Conservation (phyloP, 2,888 invertebrate genomes). For the Odontothrips loti region DNA sequence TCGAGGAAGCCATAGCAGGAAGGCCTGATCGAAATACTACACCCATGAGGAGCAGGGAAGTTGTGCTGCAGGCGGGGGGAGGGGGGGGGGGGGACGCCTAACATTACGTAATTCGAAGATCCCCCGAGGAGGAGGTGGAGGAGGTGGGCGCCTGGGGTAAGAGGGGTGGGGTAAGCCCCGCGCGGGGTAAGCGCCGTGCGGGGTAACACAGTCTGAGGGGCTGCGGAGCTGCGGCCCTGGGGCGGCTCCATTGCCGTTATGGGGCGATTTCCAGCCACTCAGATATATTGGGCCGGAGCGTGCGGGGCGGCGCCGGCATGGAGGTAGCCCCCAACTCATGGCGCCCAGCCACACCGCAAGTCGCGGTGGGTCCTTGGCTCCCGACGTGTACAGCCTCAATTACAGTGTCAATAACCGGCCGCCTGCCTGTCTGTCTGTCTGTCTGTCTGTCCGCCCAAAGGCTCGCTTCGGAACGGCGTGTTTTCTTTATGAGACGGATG, state of each 20-base stretch:
- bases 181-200: no score
- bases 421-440: no score
- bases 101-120: constrained; percentile 13
- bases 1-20: neutral
- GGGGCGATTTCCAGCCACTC: constrained; percentile 18
- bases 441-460: no score
- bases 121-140: neutral
- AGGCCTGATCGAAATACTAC: neutral
- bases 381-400: constrained; percentile 12
- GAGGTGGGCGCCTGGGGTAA: neutral
- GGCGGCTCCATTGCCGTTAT: neutral
- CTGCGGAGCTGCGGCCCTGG: no score
- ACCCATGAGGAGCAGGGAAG: no score
- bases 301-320: neutral
- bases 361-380: neutral
- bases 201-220: no score
- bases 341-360: no score
- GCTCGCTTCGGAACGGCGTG: no score
- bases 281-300: neutral
- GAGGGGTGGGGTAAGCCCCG: neutral
- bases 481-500: no score
- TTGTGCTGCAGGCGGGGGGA: neutral
- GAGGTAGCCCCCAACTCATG: no score
- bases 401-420: neutral
- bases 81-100: neutral